Evolutionary conservation across 2,113 vertebrate genomes (phyloP).

Genomic region (Notothenia rossii): DNA sequence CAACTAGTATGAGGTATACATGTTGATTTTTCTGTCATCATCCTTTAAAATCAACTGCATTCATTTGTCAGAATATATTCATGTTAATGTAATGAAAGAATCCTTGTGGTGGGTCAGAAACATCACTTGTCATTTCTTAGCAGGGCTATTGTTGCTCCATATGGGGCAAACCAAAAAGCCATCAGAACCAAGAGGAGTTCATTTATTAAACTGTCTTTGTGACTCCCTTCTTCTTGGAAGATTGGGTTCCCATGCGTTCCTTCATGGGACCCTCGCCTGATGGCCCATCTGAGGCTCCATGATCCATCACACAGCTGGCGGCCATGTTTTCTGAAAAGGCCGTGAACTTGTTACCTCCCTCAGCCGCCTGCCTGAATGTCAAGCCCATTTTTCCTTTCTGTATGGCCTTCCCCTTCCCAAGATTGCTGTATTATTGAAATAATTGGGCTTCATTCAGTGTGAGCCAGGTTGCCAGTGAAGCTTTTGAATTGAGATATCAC

Average conservation of each 20-base stretch:
- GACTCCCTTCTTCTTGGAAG: constrained; percentile 48
- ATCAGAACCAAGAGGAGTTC: constrained; percentile 29
- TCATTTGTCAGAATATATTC: neutral
- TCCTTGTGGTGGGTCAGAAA: neutral
- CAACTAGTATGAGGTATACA: neutral
- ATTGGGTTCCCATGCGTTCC: constrained; percentile 59
- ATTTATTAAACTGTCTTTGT: constrained; percentile 36
- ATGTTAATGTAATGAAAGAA: neutral
- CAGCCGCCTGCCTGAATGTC: constrained; percentile 64
- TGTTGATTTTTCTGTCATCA: neutral
- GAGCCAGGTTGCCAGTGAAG: constrained; percentile 54
- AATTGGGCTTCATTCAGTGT: constrained; percentile 67
- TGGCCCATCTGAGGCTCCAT: constrained; percentile 55
- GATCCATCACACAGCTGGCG: constrained; percentile 77
- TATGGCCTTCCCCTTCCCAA: constrained; percentile 50
- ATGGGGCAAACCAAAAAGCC: constrained; percentile 24
- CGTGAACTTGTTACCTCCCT: constrained; percentile 77
- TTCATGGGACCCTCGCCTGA: constrained; percentile 37
- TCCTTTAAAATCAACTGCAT: neutral
- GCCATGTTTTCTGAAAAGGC: constrained; percentile 73
- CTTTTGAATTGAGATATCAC: constrained; percentile 68
- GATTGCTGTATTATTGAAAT: constrained; percentile 50
- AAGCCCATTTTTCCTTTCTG: constrained; percentile 72
- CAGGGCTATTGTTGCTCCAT: constrained; percentile 26
- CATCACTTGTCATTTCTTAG: neutral